phyloP scores from a whole-genome alignment of 1,140 invertebrate species.

The Lepeophtheirus salmonis region DNA sequence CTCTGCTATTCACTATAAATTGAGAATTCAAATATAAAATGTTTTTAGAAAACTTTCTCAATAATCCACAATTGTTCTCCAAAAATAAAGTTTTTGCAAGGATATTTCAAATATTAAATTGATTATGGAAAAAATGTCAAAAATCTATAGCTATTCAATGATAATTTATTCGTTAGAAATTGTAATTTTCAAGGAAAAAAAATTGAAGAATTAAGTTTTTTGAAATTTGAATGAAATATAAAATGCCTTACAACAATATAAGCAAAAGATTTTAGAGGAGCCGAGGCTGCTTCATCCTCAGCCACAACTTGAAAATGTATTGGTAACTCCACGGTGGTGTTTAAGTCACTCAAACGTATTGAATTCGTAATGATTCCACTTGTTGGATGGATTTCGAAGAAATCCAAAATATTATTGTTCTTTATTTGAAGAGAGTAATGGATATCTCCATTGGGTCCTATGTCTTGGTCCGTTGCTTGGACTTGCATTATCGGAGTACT shows the following conservation, averaged over 20 bases:
- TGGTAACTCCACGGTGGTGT: background rate
- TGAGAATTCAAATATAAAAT: no score
- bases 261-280: background rate
- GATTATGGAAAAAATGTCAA: no score
- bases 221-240: background rate
- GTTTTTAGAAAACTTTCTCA: no score
- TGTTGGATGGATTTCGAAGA: background rate
- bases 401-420: background rate
- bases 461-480: constrained; percentile 61
- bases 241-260: background rate
- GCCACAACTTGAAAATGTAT: background rate
- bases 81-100: no score
- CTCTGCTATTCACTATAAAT: no score
- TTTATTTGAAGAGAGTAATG: background rate
- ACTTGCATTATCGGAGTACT: constrained; percentile 68
- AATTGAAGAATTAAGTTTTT: no score
- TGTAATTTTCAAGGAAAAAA: no score
- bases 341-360: background rate
- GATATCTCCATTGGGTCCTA: constrained; percentile 29
- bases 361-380: background rate
- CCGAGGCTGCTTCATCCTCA: background rate
- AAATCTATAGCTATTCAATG: no score
- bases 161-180: no score
- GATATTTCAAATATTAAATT: no score
- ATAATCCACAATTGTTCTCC: no score